These are phyloP conservation scores for Cololabis saira DNA, from an alignment of 2,113 vertebrate genomes.

Conservation along the genomic window DNA sequence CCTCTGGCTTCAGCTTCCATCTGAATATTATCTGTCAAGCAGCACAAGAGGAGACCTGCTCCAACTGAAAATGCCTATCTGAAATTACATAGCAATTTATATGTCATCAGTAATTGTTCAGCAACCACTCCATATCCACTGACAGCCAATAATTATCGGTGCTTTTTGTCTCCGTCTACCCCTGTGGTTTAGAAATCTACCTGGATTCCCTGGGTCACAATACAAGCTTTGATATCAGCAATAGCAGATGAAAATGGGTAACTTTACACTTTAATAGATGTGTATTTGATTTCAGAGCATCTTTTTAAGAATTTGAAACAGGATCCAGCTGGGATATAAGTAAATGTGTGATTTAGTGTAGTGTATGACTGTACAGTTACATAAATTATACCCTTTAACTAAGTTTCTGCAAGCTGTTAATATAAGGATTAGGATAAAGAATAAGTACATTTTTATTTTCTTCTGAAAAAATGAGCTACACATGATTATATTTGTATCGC, in stretches of 20 bases:
- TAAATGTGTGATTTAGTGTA: constrained; percentile 26
- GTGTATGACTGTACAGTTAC: constrained; percentile 12
- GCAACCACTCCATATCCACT: constrained; percentile 64
- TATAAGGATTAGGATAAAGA: neutral
- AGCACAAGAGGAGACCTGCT: constrained; percentile 78
- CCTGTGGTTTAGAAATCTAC: constrained; percentile 49
- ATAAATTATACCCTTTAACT: constrained; percentile 15
- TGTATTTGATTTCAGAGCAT: constrained; percentile 42
- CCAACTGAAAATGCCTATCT: constrained; percentile 68
- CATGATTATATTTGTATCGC: no score
- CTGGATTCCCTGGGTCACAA: constrained; percentile 56
- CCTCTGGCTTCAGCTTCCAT: constrained; percentile 61
- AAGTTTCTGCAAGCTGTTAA: neutral
- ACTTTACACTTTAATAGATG: constrained; percentile 20
- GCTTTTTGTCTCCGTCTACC: constrained; percentile 54
- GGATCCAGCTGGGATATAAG: constrained; percentile 25
- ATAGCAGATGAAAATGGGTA: constrained; percentile 30
- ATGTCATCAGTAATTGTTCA: constrained; percentile 79
- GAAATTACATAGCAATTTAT: constrained; percentile 86
- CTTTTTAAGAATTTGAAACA: constrained; percentile 6
- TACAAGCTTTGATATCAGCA: constrained; percentile 57
- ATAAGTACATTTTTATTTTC: no score
- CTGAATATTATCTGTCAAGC: constrained; percentile 75
- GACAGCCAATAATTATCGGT: constrained; percentile 81
- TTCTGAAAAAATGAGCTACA: no score